A percentile compares a stretch with the other conserved stretches of the same genome.
phyloP scores from a whole-genome alignment of 2,797 vertebrate genomes.

The Pseudochirops corinnae region DNA sequence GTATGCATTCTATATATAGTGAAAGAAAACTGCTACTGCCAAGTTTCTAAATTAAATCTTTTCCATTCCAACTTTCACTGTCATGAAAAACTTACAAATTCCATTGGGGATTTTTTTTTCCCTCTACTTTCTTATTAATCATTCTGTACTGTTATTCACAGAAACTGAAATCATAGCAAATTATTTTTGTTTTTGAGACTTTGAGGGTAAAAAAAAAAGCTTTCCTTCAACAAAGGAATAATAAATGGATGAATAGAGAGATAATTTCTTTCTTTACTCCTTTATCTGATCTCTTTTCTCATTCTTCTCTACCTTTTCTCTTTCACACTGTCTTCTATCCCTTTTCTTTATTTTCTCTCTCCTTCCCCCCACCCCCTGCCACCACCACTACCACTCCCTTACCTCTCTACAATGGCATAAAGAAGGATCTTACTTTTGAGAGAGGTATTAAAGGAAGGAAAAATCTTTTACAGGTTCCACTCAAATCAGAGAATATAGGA shows the following conservation, averaged over 20 bases:
- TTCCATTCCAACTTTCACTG: slow-evolving; percentile 38
- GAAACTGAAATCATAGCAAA: slow-evolving; percentile 31
- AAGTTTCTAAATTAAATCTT: slow-evolving; percentile 26
- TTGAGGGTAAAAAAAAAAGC: slow-evolving; percentile 5
- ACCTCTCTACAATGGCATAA: neutral
- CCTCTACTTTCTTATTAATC: slow-evolving; percentile 55
- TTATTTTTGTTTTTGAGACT: slow-evolving; percentile 27
- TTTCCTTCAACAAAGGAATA: slow-evolving; percentile 5
- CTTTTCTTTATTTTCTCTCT: neutral
- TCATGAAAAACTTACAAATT: slow-evolving; percentile 16
- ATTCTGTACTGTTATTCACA: slow-evolving; percentile 28
- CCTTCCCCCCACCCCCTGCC: neutral
- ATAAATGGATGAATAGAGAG: neutral
- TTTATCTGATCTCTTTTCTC: neutral
- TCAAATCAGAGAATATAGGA: neutral
- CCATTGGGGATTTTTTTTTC: slow-evolving; percentile 46
- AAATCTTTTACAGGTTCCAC: neutral
- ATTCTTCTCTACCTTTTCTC: slow-evolving; percentile 6
- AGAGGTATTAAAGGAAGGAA: neutral
- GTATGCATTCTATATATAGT: neutral
- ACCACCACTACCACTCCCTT: neutral
- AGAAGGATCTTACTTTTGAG: neutral
- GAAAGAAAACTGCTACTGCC: neutral
- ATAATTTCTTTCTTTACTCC: slow-evolving; percentile 30
- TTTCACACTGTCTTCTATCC: neutral